These are phyloP conservation scores for Merluccius polli DNA, from an alignment of 2,797 vertebrate species.

Conservation along the genomic window DNA sequence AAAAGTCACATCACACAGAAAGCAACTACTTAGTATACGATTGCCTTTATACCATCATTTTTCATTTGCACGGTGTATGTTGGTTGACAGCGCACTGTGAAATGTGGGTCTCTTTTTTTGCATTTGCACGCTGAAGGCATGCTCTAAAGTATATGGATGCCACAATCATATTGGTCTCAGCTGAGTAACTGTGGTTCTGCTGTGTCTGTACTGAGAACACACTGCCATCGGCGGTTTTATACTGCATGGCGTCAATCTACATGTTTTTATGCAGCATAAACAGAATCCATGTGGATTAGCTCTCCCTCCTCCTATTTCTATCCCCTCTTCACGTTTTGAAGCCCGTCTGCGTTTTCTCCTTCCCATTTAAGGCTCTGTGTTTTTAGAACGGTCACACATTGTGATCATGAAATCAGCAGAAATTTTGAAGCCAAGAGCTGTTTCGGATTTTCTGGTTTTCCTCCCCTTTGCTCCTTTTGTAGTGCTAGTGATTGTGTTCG, in stretches of 20 bases:
- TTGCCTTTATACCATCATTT: slow-evolving; percentile 20
- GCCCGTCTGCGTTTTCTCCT: slow-evolving; percentile 14
- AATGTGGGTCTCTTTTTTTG: slow-evolving; percentile 23
- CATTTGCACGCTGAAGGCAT: slow-evolving; percentile 20
- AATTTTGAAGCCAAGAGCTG: slow-evolving; percentile 6
- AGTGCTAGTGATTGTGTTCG: slow-evolving; percentile 3
- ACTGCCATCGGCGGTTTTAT: slow-evolving; percentile 27
- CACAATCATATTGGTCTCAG: slow-evolving; percentile 48
- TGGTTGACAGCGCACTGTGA: slow-evolving; percentile 22
- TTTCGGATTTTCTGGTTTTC: slow-evolving; percentile 10
- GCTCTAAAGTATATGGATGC: slow-evolving; percentile 32
- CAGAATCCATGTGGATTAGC: slow-evolving; percentile 15
- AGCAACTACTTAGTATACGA: slow-evolving; percentile 12
- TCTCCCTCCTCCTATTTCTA: slow-evolving; percentile 20
- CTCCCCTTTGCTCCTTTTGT: neutral
- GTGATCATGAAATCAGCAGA: slow-evolving; percentile 7
- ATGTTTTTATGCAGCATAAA: slow-evolving; percentile 23
- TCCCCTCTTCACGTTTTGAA: neutral
- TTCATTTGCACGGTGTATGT: slow-evolving; percentile 19
- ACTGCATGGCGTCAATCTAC: slow-evolving; percentile 12
- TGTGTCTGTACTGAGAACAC: slow-evolving; percentile 39
- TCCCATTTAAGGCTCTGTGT: slow-evolving; percentile 25
- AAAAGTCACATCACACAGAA: neutral
- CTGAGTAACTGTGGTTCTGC: slow-evolving; percentile 39
- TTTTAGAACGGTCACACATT: slow-evolving; percentile 17